Conservation (phyloP, 2,113 vertebrate genomes). For the Acinonyx jubatus region DNA sequence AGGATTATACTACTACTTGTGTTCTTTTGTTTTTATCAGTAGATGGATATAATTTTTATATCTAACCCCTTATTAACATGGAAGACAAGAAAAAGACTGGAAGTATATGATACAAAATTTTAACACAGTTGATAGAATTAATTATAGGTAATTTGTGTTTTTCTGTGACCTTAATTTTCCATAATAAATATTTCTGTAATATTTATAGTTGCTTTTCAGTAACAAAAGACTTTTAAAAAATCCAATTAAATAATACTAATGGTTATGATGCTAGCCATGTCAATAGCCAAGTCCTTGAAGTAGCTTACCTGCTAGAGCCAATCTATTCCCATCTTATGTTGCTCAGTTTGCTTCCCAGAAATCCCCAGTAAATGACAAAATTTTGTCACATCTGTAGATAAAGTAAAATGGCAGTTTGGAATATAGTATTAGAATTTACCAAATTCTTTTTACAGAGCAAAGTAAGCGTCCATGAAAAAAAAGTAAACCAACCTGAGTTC, state of each 20-base stretch:
- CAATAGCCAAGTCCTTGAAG: background rate
- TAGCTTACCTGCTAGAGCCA: background rate
- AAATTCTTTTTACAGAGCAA: background rate
- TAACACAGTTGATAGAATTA: background rate
- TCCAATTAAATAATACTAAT: background rate
- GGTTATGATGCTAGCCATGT: background rate
- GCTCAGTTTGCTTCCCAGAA: background rate
- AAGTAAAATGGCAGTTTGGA: background rate
- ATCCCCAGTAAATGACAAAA: background rate
- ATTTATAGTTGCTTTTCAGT: background rate
- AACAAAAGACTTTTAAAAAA: background rate
- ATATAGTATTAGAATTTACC: background rate
- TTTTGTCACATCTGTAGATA: background rate
- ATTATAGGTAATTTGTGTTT: background rate
- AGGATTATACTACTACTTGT: background rate
- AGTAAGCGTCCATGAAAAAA: background rate
- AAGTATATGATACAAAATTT: background rate
- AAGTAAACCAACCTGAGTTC: background rate
- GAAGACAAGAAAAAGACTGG: background rate
- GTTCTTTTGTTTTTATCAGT: background rate
- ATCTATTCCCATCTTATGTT: background rate
- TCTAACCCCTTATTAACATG: background rate
- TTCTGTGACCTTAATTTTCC: background rate
- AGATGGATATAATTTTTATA: background rate
- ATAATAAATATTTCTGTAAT: background rate